A percentile compares a stretch with the other conserved stretches of the same genome.
Evolutionary conservation across 2,113 vertebrate genomes (phyloP).

Genomic region (Seriola aureovittata): DNA sequence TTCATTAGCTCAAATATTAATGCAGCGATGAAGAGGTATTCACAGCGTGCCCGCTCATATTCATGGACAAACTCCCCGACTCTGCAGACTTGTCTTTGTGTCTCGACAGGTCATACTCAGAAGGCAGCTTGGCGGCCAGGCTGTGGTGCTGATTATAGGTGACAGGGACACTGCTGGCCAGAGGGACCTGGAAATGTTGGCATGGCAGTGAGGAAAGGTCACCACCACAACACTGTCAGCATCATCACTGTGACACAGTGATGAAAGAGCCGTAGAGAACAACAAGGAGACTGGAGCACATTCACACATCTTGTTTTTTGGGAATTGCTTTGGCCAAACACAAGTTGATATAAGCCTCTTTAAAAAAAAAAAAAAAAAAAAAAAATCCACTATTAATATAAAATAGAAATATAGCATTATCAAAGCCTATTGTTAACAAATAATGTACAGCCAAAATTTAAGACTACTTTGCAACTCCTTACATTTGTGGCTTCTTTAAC

Average conservation of each 20-base stretch:
- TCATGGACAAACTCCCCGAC: constrained; percentile 39
- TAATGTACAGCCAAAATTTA: too few relatives aligned
- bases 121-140: constrained; percentile 59
- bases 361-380: background rate
- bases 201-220: constrained; percentile 80
- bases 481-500: too few relatives aligned
- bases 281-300: constrained; percentile 45
- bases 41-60: constrained; percentile 21
- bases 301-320: constrained; percentile 8
- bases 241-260: constrained; percentile 67
- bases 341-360: background rate
- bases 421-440: too few relatives aligned
- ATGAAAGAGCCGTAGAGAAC: constrained; percentile 64
- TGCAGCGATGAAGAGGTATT: background rate
- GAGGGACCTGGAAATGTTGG: constrained; percentile 70
- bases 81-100: constrained; percentile 47
- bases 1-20: constrained; percentile 9
- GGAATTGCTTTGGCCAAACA: background rate
- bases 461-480: too few relatives aligned
- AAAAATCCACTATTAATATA: background rate
- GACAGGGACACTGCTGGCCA: constrained; percentile 82
- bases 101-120: constrained; percentile 49
- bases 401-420: background rate
- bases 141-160: constrained; percentile 73
- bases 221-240: constrained; percentile 72